phyloP scores from a whole-genome alignment of 2,797 vertebrate genomes.

The Balearica regulorum region DNA sequence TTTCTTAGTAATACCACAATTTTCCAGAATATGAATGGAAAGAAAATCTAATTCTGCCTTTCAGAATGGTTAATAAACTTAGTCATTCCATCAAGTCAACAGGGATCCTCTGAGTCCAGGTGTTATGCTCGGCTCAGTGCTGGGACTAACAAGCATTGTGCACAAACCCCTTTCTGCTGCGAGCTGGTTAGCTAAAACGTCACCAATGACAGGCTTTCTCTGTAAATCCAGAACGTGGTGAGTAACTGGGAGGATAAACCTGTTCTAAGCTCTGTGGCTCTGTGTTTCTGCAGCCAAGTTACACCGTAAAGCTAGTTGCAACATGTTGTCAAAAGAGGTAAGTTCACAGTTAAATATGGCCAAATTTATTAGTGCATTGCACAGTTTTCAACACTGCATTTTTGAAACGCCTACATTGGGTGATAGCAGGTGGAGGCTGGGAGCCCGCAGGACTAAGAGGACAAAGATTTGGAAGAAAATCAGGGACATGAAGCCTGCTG shows the following conservation, averaged over 20 bases:
- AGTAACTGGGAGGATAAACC: not conserved
- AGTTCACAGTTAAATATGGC: not conserved
- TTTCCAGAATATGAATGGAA: not conserved
- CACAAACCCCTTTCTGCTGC: not conserved
- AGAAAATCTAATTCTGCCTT: not conserved
- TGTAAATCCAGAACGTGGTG: not conserved
- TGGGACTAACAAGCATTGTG: not conserved
- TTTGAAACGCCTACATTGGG: not conserved
- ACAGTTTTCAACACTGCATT: not conserved
- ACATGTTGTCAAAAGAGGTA: not conserved
- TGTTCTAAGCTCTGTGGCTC: not conserved
- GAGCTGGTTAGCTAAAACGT: not conserved
- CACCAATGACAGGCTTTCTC: not conserved
- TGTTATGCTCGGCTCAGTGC: not conserved
- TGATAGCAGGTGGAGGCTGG: not conserved
- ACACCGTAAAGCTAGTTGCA: not conserved
- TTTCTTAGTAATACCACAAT: not conserved
- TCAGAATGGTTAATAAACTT: not conserved
- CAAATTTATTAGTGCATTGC: not conserved
- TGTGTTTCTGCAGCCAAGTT: not conserved
- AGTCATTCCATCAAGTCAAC: not conserved
- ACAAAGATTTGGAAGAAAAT: not conserved
- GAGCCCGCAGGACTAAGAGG: not conserved
- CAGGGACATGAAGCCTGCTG: not conserved
- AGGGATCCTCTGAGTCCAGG: not conserved